Conservation (phyloP, 2,113 vertebrate species). For the Regulus satrapa region DNA sequence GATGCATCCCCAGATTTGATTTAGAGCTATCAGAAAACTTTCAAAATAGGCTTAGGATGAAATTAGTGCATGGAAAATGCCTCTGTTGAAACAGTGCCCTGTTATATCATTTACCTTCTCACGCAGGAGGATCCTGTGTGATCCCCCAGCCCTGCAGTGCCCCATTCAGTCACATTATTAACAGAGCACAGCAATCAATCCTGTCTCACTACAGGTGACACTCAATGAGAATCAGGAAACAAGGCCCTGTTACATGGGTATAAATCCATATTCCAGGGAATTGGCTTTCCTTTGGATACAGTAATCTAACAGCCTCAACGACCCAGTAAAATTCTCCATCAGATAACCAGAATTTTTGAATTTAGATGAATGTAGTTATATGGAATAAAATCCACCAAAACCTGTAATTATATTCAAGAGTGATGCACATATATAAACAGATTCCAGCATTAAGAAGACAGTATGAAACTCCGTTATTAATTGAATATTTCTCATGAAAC, state of each 20-base stretch:
- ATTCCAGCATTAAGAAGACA: background rate
- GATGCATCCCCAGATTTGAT: background rate
- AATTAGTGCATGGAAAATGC: background rate
- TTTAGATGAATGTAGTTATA: background rate
- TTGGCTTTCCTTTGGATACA: background rate
- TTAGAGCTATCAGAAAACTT: background rate
- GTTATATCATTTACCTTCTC: background rate
- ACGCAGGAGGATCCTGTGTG: background rate
- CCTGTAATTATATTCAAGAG: background rate
- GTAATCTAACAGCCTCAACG: background rate
- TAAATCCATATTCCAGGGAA: background rate
- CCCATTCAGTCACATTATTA: background rate
- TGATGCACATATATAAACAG: background rate
- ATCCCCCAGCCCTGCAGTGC: background rate
- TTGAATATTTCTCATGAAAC: background rate
- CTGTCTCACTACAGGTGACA: background rate
- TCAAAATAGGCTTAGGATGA: background rate
- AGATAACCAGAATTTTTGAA: background rate
- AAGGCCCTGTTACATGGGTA: background rate
- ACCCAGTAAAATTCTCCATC: background rate
- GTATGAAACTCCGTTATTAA: background rate
- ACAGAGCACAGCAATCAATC: background rate
- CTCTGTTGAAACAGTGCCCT: background rate
- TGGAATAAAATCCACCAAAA: background rate
- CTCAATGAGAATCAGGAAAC: background rate